Base-by-base conservation (phyloP, 2,113 vertebrate genomes). In the Pteruthius melanotis region DNA sequence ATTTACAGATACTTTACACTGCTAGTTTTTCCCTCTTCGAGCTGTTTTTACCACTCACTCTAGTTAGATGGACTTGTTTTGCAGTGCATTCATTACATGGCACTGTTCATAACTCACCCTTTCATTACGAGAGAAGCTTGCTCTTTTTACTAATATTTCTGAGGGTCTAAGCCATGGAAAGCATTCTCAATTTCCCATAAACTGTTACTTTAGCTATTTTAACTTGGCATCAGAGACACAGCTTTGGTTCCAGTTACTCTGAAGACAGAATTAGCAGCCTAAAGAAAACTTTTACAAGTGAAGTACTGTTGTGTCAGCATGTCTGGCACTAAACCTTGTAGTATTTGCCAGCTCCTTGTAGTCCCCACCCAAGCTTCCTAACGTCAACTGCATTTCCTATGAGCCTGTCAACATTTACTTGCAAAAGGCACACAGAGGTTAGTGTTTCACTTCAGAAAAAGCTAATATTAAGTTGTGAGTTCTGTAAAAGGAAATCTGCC, bases 351-450 rank as follows among this genome's bases (percentile, higher is more conserved):
- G 81, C 85, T 96, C 66, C 89, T 70, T 93, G 89, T 53, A 90
- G 92, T 88, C 92, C 84, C 77, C 94, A 90, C 79, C 93, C 72
- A 94, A 56, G 74, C 78, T 91, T 89, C 77, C 78, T 85, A 96
- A 96, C 37, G 11, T 96, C 87, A 91, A 79, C 77, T 94, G 93
- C 90, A 96, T 92, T 94, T 96, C 89, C 81, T 85, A 88, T 54
- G 72, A 92, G 93, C 26, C 79, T 66, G 92, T 94, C 85, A 93
- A 88, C 18, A 13, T 87, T 84, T 50, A 60, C 81, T 83, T 65
- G 71, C 82, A 96, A 84, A 92, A 93, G 60, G 53, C 95, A 96
- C 89, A 94, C 54, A 91, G 87, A 85, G 42, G 42, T 87, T 35
- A 95, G 53, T 78, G 86, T 90, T 80, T 96, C 47, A 4, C 59